phyloP scores from a whole-genome alignment of 2,797 vertebrate species.

The Forpus xanthops region DNA sequence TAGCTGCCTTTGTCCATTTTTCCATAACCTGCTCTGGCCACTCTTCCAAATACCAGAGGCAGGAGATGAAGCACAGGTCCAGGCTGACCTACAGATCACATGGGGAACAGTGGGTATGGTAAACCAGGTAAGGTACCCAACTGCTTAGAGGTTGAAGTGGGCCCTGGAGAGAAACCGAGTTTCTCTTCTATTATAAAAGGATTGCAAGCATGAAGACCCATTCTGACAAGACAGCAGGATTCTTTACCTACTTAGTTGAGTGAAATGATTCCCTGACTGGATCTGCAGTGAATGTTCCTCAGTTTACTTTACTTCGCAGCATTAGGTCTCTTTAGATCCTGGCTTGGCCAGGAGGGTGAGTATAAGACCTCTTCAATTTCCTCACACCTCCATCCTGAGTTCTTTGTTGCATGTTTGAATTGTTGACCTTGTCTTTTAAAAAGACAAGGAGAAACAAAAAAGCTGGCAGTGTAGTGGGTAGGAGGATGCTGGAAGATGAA shows the following conservation, averaged over 20 bases:
- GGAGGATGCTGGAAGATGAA: background rate
- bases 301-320: background rate
- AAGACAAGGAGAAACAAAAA: background rate
- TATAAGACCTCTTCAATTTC: background rate
- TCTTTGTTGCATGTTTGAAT: background rate
- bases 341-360: background rate
- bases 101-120: background rate
- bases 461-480: background rate
- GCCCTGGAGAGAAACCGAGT: rapidly evolving
- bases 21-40: background rate
- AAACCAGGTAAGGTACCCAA: background rate
- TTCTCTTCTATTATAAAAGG: background rate
- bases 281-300: background rate
- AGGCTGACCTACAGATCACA: background rate
- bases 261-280: background rate
- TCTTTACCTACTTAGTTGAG: background rate
- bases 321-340: background rate
- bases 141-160: rapidly evolving
- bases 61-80: background rate
- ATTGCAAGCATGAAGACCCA: background rate
- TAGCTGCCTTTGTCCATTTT: background rate
- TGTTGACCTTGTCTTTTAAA: background rate
- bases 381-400: background rate
- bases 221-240: background rate
- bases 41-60: background rate